These are phyloP conservation scores for Coilia nasus DNA, from an alignment of 2,797 vertebrate species.

Conservation along the genomic window DNA sequence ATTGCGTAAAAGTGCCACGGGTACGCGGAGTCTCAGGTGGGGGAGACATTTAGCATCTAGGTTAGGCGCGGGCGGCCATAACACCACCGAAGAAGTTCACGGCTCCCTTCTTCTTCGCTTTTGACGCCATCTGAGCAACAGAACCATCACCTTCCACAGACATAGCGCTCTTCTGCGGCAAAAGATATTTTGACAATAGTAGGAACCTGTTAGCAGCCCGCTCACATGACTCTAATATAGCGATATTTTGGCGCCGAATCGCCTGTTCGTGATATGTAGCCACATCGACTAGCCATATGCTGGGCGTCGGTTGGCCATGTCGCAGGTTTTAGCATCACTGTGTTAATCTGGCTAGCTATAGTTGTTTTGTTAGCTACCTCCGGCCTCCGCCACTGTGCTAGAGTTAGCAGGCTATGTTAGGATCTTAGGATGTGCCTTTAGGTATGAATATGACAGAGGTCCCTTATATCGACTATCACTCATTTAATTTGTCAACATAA, in stretches of 20 bases:
- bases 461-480: too few species aligned
- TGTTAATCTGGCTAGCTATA: too few species aligned
- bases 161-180: constrained; percentile 12
- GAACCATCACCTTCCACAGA: background rate
- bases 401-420: too few species aligned
- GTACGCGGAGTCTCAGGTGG: constrained; percentile 70
- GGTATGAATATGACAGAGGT: too few species aligned
- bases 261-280: background rate
- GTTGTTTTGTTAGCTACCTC: too few species aligned
- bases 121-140: constrained; percentile 34
- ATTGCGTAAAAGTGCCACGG: background rate
- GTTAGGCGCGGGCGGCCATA: constrained; percentile 73
- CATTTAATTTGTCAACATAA: too few species aligned
- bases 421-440: too few species aligned
- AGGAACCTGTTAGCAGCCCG: background rate
- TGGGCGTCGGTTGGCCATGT: background rate
- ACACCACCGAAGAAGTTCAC: constrained; percentile 83
- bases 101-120: constrained; percentile 74
- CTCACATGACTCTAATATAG: background rate
- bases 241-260: background rate
- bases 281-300: background rate
- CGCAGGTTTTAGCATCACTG: background rate
- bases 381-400: too few species aligned
- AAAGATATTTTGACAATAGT: background rate
- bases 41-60: constrained; percentile 74